Conservation (phyloP, 2,797 vertebrate genomes). For the Falco berigora region DNA sequence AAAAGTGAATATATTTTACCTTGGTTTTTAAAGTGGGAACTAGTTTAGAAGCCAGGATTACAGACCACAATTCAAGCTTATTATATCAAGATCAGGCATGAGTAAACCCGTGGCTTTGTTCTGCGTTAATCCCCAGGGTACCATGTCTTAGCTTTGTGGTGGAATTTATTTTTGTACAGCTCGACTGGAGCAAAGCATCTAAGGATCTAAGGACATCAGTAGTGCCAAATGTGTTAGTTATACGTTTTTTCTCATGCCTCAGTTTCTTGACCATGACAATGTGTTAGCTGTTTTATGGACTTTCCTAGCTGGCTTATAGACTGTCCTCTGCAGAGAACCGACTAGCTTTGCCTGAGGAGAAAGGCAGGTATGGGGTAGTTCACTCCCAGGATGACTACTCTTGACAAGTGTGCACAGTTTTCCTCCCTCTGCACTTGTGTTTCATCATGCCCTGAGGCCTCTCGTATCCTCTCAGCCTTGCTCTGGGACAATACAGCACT, state of each 20-base stretch:
- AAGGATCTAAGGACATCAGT: background rate
- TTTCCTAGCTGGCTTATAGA: background rate
- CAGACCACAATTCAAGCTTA: background rate
- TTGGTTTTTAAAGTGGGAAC: background rate
- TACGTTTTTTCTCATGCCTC: background rate
- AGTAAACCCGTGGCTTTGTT: background rate
- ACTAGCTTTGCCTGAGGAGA: background rate
- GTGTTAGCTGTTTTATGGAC: background rate
- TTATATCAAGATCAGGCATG: background rate
- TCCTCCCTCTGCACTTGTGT: background rate
- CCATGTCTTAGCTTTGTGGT: background rate
- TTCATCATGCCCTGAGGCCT: background rate
- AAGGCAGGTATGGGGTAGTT: background rate
- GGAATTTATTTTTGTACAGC: background rate
- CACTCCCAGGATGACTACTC: background rate
- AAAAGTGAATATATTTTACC: background rate
- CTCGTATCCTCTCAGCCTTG: background rate
- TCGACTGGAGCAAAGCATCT: background rate
- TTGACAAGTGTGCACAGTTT: background rate
- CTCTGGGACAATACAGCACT: background rate
- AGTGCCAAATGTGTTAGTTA: background rate
- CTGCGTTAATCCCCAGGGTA: accelerated
- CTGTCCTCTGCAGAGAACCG: background rate
- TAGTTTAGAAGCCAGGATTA: background rate
- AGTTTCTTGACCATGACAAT: background rate